A percentile compares a stretch with the other conserved stretches of the same genome.
Conservation (phyloP, 1,140 invertebrate genomes). For the Drosophila parabipectinata region DNA sequence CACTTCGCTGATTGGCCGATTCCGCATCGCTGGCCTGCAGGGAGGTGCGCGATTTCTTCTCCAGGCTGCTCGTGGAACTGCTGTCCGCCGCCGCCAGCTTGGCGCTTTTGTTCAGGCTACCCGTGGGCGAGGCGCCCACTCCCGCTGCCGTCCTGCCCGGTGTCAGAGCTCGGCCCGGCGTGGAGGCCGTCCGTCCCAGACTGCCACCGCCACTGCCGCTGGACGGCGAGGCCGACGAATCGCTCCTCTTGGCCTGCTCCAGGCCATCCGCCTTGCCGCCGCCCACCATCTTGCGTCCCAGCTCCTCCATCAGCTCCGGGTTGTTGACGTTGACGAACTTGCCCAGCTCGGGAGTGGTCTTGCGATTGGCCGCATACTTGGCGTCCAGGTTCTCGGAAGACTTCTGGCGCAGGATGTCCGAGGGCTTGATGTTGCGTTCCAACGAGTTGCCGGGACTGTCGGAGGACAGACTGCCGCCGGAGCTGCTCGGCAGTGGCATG, state of each 20-base stretch:
- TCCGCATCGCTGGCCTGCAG: slow-evolving; percentile 71
- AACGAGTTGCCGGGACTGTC: slow-evolving; percentile 79
- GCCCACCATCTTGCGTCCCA: slow-evolving; percentile 77
- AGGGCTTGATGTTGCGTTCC: slow-evolving; percentile 83
- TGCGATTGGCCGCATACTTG: slow-evolving; percentile 69
- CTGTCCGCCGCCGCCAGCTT: slow-evolving; percentile 71
- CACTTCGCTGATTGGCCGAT: slow-evolving; percentile 45
- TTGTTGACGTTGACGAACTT: slow-evolving; percentile 76
- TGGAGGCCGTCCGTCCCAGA: slow-evolving; percentile 65
- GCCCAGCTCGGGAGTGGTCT: slow-evolving; percentile 79
- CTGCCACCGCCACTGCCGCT: slow-evolving; percentile 41
- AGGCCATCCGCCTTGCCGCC: slow-evolving; percentile 74
- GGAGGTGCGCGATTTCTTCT: slow-evolving; percentile 74
- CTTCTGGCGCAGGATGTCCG: slow-evolving; percentile 80
- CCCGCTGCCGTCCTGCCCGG: slow-evolving; percentile 42
- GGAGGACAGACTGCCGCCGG: slow-evolving; percentile 61
- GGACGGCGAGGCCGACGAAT: slow-evolving; percentile 28
- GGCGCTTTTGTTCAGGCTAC: slow-evolving; percentile 67
- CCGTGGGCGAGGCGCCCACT: slow-evolving; percentile 71
- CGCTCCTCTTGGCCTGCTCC: slow-evolving; percentile 69
- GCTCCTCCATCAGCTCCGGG: slow-evolving; percentile 78
- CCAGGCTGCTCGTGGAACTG: slow-evolving; percentile 78
- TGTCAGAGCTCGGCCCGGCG: slow-evolving; percentile 52
- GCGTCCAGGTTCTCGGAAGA: slow-evolving; percentile 78
- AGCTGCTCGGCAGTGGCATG: slow-evolving; percentile 69